These are phyloP conservation scores for Drosophila nigromelanica DNA, from an alignment of 1,140 invertebrate species.

Conservation along the genomic window DNA sequence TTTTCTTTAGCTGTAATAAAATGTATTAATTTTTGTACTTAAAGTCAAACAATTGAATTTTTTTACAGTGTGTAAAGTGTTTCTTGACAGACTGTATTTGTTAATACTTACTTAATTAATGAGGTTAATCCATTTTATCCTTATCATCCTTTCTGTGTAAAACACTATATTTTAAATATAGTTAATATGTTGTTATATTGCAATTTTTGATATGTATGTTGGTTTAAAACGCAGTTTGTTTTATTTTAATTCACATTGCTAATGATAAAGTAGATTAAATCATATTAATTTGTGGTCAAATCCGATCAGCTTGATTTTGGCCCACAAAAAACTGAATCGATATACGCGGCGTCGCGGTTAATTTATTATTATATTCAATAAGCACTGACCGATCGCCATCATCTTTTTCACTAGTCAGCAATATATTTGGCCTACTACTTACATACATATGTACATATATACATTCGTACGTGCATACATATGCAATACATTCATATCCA, in stretches of 20 bases:
- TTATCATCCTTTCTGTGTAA: slow-evolving; percentile 20
- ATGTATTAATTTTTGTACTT: no score
- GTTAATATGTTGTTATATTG: slow-evolving; percentile 36
- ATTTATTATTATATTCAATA: slow-evolving; percentile 33
- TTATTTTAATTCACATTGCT: slow-evolving; percentile 45
- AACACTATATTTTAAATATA: slow-evolving; percentile 9
- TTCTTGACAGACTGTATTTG: no score
- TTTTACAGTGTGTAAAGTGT: no score
- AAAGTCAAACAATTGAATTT: no score
- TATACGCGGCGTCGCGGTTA: slow-evolving; percentile 11
- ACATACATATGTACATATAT: slow-evolving; percentile 7
- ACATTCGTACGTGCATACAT: slow-evolving; percentile 3
- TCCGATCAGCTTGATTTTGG: no score
- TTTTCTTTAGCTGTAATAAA: no score
- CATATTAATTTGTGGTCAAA: slow-evolving; percentile 7
- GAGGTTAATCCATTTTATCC: slow-evolving; percentile 15
- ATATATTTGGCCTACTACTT: slow-evolving; percentile 29
- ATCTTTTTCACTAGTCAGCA: slow-evolving; percentile 29
- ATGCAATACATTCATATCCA: slow-evolving; percentile 12
- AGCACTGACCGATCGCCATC: slow-evolving; percentile 26
- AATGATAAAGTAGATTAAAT: slow-evolving; percentile 16
- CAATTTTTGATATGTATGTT: slow-evolving; percentile 55
- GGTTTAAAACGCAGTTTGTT: slow-evolving; percentile 12
- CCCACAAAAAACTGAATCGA: slow-evolving; percentile 16
- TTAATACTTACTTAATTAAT: slow-evolving; percentile 19